These are phyloP conservation scores for Meta bourneti DNA, from an alignment of 2,888 invertebrate genomes.

Conservation along the genomic window DNA sequence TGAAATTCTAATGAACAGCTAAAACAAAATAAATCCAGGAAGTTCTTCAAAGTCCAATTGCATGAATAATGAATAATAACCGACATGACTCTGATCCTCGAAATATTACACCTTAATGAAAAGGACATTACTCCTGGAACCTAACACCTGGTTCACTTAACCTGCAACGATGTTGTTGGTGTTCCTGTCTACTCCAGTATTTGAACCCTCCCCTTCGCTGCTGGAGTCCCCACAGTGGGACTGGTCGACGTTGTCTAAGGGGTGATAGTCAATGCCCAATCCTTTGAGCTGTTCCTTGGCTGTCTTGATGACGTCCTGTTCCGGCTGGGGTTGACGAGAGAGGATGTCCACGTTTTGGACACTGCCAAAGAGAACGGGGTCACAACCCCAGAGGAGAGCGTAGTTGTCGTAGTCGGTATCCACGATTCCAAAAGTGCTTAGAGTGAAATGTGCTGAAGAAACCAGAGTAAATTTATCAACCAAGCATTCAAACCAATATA, in stretches of 20 bases:
- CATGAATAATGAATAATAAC: too few species aligned
- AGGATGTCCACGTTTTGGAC: slow-evolving; percentile 66
- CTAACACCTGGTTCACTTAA: background rate
- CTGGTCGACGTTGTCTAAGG: slow-evolving; percentile 64
- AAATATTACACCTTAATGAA: too few species aligned
- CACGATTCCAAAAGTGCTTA: slow-evolving; percentile 69
- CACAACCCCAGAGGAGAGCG: slow-evolving; percentile 71
- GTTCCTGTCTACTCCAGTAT: slow-evolving; percentile 15
- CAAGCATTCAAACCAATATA: background rate
- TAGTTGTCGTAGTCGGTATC: slow-evolving; percentile 69
- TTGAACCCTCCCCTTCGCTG: background rate
- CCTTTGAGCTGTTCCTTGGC: slow-evolving; percentile 46
- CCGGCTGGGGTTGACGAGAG: background rate
- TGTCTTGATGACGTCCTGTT: slow-evolving; percentile 27
- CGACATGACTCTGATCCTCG: too few species aligned
- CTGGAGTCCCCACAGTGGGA: slow-evolving; percentile 12
- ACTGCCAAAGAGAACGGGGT: slow-evolving; percentile 67
- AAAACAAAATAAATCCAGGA: too few species aligned
- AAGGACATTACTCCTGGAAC: too few species aligned
- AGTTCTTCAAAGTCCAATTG: too few species aligned
- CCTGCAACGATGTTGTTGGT: slow-evolving; percentile 65
- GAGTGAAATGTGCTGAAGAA: slow-evolving; percentile 51
- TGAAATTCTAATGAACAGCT: too few species aligned
- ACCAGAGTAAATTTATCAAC: background rate
- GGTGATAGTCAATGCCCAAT: slow-evolving; percentile 26